Evolutionary conservation across 2,888 invertebrate species (phyloP), one percentile per base, ranked within the genome.

Genomic region (Cheilosia vernalis): DNA sequence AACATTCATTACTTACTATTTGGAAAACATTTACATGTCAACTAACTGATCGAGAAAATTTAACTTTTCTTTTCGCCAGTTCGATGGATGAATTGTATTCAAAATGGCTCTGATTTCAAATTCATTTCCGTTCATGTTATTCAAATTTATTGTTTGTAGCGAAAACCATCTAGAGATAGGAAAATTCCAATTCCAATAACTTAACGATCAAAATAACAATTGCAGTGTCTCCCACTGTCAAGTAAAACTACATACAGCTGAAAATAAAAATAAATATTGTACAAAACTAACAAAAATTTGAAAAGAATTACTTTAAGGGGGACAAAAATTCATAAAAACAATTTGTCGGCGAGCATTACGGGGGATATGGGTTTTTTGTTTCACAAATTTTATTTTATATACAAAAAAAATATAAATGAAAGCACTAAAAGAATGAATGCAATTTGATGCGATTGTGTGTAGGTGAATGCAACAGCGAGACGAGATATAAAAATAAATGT

Each of bases 401-500:
- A 21, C 24, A 53, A 42, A 74, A 42, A 40, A n/a, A 51, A 15
- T 63, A 76, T 44, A 60, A 64, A 19, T 53, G 24, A 74, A 77
- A 73, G 69, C 69, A 66, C 58, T 72, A 60, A 66, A 74, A 66
- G 70, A 64, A 70, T 82, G 67, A 74, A 69, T 79, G 69, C 51
- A 74, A 64, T 79, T 78, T 67, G n/a, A 74, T 84, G 79, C 53
- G 77, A 44, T 55, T 53, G 69, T 55, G 66, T 51, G 55, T 42
- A 30, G 21, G 63, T 64, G 37, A 33, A 51, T 51, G 19, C 30
- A 42, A 42, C 21, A 60, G 56, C 61, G 42, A 42, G 44, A 56
- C 40, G 15, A n/a, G 63, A n/a, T 60, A 64, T 74, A 70, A 84
- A 84, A 84, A 79, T 69, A 74, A 84, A 84, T 70, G 60, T 64